These are phyloP conservation scores for Matsumurasca onukii DNA, from an alignment of 1,140 invertebrate species.

Conservation along the genomic window DNA sequence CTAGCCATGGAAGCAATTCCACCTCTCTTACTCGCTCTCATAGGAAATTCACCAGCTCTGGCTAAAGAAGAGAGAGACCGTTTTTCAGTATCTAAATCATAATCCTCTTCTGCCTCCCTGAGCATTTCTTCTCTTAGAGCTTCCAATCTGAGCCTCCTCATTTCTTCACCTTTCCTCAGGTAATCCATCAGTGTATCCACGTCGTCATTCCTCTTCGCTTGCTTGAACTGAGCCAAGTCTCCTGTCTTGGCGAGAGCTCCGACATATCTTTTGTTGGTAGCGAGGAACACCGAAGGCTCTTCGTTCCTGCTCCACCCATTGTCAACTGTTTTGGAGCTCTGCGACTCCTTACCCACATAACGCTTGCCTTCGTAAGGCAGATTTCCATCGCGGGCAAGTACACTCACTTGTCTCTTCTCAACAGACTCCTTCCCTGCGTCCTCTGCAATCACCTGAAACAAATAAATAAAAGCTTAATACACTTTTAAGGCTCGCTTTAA, in stretches of 20 bases:
- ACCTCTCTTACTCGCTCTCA: constrained; percentile 33
- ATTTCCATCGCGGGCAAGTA: constrained; percentile 37
- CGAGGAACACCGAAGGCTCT: constrained; percentile 24
- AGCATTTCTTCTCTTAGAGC: constrained; percentile 38
- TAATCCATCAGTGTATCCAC: constrained; percentile 37
- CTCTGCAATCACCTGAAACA: constrained; percentile 33
- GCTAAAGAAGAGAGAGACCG: constrained; percentile 37
- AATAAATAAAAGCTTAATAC: constrained; percentile 23
- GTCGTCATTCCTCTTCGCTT: constrained; percentile 38
- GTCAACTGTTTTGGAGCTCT: constrained; percentile 16
- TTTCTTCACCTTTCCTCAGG: constrained; percentile 36
- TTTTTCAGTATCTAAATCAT: constrained; percentile 36
- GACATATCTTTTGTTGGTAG: constrained; percentile 38
- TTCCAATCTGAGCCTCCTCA: constrained; percentile 34
- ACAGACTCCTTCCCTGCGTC: constrained; percentile 30
- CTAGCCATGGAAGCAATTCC: constrained; percentile 34
- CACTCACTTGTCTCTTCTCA: constrained; percentile 39
- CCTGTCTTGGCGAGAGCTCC: constrained; percentile 39
- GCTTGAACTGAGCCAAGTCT: constrained; percentile 33
- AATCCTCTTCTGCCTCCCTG: constrained; percentile 34
- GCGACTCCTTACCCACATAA: constrained; percentile 31
- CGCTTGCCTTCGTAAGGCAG: constrained; percentile 38
- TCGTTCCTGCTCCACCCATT: constrained; percentile 28
- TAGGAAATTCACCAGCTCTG: constrained; percentile 35
- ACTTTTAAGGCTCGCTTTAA: no score